Evolutionary conservation across 2,113 vertebrate species (phyloP).

Genomic region (Laticauda laticaudata): DNA sequence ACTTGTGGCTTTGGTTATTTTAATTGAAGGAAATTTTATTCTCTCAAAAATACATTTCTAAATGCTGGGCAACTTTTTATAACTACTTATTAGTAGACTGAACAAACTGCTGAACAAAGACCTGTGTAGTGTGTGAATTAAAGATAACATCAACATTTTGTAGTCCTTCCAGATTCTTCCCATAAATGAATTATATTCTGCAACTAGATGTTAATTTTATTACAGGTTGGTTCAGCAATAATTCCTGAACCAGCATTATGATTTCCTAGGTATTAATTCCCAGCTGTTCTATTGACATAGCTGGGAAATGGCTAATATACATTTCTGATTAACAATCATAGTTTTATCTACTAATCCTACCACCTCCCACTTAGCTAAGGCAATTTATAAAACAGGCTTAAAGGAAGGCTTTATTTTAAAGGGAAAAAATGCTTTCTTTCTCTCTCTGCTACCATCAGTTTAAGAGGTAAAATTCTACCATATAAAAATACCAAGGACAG

Average conservation of each 20-base stretch:
- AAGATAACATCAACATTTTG: constrained; percentile 17
- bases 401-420: constrained; percentile 39
- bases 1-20: background rate
- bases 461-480: background rate
- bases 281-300: constrained; percentile 42
- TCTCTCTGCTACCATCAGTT: background rate
- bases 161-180: background rate
- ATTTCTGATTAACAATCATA: constrained; percentile 50
- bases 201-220: constrained; percentile 28
- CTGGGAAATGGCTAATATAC: constrained; percentile 29
- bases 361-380: background rate
- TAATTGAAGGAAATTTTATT: background rate
- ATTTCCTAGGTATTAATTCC: constrained; percentile 31
- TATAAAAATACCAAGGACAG: background rate
- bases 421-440: background rate
- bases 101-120: background rate
- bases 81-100: background rate
- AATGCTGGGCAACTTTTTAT: background rate
- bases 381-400: constrained; percentile 40
- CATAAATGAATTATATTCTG: background rate
- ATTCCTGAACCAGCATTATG: constrained; percentile 21
- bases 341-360: constrained; percentile 45
- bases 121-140: background rate
- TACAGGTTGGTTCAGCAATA: background rate
- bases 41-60: background rate